phyloP scores from a whole-genome alignment of 2,113 vertebrate genomes.

The Urocitellus parryii region DNA sequence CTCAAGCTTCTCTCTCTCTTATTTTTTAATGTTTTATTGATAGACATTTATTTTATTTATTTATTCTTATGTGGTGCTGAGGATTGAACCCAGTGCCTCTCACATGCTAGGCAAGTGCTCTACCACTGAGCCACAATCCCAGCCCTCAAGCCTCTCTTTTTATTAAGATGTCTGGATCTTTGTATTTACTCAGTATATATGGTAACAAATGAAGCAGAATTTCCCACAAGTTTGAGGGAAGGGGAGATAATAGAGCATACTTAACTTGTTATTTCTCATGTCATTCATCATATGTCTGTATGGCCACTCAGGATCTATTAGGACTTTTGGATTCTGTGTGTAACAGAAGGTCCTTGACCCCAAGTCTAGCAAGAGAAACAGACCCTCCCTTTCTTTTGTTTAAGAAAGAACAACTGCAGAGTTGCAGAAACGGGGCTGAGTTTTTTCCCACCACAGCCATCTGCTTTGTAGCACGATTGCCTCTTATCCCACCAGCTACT shows the following conservation, averaged over 20 bases:
- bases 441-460: neutral
- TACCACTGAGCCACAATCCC: too few species aligned
- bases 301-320: neutral
- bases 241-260: neutral
- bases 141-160: neutral
- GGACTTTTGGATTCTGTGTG: neutral
- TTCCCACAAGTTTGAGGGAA: neutral
- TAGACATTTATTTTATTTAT: too few species aligned
- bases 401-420: neutral
- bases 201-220: neutral
- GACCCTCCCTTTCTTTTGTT: neutral
- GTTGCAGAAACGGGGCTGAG: neutral
- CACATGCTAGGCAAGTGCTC: too few species aligned
- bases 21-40: too few species aligned
- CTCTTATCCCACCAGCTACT: neutral
- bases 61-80: too few species aligned
- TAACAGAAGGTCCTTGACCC: neutral
- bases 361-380: neutral
- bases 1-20: too few species aligned
- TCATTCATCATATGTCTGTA: neutral
- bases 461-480: neutral
- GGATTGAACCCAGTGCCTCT: too few species aligned
- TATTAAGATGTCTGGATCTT: neutral
- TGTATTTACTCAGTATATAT: neutral
- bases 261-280: neutral